Evolutionary conservation across 2,797 vertebrate genomes (phyloP).

Genomic region (Spondyliosoma cantharus): DNA sequence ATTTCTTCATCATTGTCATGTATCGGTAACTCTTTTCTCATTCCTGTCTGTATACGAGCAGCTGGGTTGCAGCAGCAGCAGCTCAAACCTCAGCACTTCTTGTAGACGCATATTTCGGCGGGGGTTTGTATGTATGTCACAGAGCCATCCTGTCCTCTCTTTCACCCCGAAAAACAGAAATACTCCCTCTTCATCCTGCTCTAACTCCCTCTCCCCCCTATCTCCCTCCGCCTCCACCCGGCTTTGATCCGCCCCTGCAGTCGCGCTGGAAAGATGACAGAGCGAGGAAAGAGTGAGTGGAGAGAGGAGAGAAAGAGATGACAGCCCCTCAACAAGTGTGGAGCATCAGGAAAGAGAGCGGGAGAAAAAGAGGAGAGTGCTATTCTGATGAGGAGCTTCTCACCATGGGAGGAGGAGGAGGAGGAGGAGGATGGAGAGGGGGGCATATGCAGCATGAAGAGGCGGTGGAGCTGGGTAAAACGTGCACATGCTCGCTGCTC

Average conservation of each 20-base stretch:
- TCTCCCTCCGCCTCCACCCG: constrained; percentile 68
- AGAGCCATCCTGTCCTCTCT: constrained; percentile 82
- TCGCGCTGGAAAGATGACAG: constrained; percentile 80
- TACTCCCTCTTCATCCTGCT: constrained; percentile 65
- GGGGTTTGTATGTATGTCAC: constrained; percentile 78
- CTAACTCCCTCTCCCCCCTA: constrained; percentile 12
- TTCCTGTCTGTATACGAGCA: constrained; percentile 16
- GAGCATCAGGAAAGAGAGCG: constrained; percentile 50
- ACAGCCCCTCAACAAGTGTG: constrained; percentile 83
- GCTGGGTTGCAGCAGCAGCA: constrained; percentile 49
- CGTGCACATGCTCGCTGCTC: constrained; percentile 41
- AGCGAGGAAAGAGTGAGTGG: constrained; percentile 52
- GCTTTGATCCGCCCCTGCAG: constrained; percentile 86
- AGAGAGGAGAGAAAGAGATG: constrained; percentile 69
- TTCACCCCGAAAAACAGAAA: constrained; percentile 83
- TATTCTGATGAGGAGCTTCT: constrained; percentile 77
- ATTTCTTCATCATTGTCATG: constrained; percentile 4
- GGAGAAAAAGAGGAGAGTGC: constrained; percentile 45
- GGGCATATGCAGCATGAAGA: constrained; percentile 71
- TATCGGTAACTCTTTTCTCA: background rate
- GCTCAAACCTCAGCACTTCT: constrained; percentile 34
- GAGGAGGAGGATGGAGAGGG: constrained; percentile 35
- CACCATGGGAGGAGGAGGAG: constrained; percentile 43
- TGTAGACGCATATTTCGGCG: constrained; percentile 44
- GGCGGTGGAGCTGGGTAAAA: constrained; percentile 66